These are phyloP conservation scores for Lycocorax pyrrhopterus DNA, from an alignment of 2,113 vertebrate genomes.

Conservation along the genomic window DNA sequence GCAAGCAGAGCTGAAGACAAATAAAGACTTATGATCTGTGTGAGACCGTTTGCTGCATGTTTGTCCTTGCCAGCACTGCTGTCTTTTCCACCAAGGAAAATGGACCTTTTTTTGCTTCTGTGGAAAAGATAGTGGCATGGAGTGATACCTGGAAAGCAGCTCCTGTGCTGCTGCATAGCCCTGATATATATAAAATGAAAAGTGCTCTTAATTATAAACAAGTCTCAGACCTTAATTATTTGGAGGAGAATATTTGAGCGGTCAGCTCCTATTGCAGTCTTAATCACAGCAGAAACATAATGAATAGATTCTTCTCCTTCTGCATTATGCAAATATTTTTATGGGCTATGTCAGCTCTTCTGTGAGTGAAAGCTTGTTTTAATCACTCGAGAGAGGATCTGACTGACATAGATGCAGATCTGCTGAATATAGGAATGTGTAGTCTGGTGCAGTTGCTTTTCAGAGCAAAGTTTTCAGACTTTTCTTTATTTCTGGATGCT, in stretches of 20 bases:
- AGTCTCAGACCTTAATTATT: neutral
- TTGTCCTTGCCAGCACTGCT: neutral
- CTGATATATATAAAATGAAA: neutral
- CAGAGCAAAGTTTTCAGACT: neutral
- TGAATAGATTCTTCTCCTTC: neutral
- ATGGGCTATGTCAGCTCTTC: constrained; percentile 20
- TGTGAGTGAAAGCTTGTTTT: neutral
- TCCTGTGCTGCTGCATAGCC: neutral
- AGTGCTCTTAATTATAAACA: neutral
- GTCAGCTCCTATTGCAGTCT: neutral
- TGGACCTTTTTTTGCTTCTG: neutral
- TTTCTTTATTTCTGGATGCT: neutral
- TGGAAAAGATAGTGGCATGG: neutral
- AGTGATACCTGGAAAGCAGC: neutral
- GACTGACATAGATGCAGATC: neutral
- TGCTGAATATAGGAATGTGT: neutral
- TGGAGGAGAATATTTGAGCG: neutral
- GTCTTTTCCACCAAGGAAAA: neutral
- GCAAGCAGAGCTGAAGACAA: neutral
- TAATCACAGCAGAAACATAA: neutral
- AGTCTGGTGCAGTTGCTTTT: neutral
- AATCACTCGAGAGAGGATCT: neutral
- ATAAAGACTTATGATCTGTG: neutral
- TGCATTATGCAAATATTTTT: constrained; percentile 14
- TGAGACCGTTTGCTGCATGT: neutral